A percentile compares a stretch with the other conserved stretches of the same genome.
These are phyloP conservation scores for Tetramorium parvispinum DNA, from an alignment of 1,140 invertebrate species.

Conservation along the genomic window DNA sequence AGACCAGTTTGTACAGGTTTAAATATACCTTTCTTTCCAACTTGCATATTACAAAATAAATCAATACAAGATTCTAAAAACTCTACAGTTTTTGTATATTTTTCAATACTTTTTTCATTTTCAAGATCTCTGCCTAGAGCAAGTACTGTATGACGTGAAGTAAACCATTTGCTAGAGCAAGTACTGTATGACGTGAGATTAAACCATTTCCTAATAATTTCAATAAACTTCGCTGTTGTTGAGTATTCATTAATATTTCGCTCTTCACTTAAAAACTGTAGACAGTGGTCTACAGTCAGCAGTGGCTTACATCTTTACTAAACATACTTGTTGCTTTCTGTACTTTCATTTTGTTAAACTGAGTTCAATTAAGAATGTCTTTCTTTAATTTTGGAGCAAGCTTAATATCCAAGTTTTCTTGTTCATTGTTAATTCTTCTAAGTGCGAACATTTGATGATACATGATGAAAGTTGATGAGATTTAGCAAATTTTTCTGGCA, in stretches of 20 bases:
- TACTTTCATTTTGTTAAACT: constrained; percentile 13
- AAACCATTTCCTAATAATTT: constrained; percentile 13
- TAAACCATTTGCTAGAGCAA: too few species aligned
- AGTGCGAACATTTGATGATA: background rate
- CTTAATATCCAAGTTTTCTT: background rate
- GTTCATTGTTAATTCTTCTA: background rate
- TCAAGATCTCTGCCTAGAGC: background rate
- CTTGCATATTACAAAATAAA: background rate
- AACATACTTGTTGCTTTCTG: background rate
- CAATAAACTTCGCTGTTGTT: background rate
- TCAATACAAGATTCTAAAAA: background rate
- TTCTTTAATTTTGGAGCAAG: background rate
- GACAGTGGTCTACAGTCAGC: too few species aligned
- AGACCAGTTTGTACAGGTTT: background rate
- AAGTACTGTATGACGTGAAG: background rate
- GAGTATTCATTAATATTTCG: background rate
- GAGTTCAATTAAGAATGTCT: background rate
- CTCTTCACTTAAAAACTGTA: background rate
- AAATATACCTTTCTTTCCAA: background rate
- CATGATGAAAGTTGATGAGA: background rate
- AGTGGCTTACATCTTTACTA: background rate
- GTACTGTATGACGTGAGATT: too few species aligned
- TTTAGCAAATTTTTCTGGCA: background rate
- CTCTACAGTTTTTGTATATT: background rate
- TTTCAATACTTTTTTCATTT: background rate